Conservation (phyloP, 1,140 invertebrate genomes). For the Macrobrachium nipponense region DNA sequence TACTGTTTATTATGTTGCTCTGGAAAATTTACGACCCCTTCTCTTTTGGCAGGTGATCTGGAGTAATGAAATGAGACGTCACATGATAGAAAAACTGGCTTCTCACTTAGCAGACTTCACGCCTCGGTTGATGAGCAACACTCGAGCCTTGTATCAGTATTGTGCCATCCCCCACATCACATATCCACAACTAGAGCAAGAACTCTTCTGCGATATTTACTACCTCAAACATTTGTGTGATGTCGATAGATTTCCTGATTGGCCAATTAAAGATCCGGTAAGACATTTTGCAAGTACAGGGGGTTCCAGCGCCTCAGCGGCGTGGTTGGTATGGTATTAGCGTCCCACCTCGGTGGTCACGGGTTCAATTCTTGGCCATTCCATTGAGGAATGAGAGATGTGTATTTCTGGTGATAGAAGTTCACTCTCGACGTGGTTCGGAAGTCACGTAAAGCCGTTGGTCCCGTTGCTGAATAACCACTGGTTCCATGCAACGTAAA, state of each 20-base stretch:
- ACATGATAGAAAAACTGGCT: conserved; percentile 94
- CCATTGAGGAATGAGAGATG: no score
- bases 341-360: no score
- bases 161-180: conserved; percentile 94
- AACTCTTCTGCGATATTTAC: conserved; percentile 99
- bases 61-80: conserved; percentile 86
- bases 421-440: no score
- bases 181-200: conserved; percentile 94
- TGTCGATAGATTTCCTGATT: conserved; percentile 88
- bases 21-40: neutral
- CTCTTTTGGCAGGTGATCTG: conserved; percentile 73
- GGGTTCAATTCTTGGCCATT: no score
- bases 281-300: conserved; percentile 61
- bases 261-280: conserved; percentile 97
- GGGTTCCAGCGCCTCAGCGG: no score
- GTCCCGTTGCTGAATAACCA: no score
- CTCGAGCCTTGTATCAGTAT: conserved; percentile 95
- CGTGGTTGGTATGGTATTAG: no score
- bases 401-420: no score
- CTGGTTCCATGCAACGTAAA: no score
- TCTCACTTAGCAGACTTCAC: conserved; percentile 97
- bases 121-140: conserved; percentile 91
- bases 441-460: no score
- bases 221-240: conserved; percentile 96
- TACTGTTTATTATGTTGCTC: no score